These are phyloP conservation scores for Enteromius treurensis DNA, from an alignment of 2,797 vertebrate genomes.

Conservation along the genomic window DNA sequence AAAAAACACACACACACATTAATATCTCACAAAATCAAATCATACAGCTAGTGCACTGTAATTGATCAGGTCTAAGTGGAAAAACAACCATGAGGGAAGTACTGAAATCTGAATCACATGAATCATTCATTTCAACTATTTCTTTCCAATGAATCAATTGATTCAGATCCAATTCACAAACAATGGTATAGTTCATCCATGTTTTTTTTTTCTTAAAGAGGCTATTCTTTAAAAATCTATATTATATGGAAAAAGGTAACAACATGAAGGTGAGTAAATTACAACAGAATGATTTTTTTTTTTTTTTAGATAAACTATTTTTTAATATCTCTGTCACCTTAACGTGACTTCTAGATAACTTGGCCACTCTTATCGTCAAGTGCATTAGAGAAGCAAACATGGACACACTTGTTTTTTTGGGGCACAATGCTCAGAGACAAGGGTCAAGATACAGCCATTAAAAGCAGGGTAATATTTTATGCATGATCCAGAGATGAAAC, in stretches of 20 bases:
- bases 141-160: neutral
- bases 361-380: constrained; percentile 46
- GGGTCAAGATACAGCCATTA: constrained; percentile 56
- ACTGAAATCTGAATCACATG: neutral
- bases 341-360: constrained; percentile 45
- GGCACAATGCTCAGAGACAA: constrained; percentile 44
- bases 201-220: too few relatives aligned
- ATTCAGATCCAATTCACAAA: neutral
- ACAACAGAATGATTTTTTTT: neutral
- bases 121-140: neutral
- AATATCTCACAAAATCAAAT: neutral
- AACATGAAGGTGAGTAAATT: neutral
- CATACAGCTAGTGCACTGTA: neutral
- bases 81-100: neutral
- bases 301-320: neutral
- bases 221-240: neutral
- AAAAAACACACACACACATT: too few relatives aligned
- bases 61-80: neutral
- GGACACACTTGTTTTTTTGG: constrained; percentile 44
- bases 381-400: constrained; percentile 54
- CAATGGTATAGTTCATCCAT: neutral
- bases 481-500: constrained; percentile 58
- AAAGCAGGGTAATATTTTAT: constrained; percentile 60
- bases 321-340: constrained; percentile 17
- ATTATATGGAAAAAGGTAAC: neutral